Evolutionary conservation across 2,888 invertebrate species (phyloP), one percentile per base, ranked within the genome.

Genomic region (Hemicrepidius hirtus): DNA sequence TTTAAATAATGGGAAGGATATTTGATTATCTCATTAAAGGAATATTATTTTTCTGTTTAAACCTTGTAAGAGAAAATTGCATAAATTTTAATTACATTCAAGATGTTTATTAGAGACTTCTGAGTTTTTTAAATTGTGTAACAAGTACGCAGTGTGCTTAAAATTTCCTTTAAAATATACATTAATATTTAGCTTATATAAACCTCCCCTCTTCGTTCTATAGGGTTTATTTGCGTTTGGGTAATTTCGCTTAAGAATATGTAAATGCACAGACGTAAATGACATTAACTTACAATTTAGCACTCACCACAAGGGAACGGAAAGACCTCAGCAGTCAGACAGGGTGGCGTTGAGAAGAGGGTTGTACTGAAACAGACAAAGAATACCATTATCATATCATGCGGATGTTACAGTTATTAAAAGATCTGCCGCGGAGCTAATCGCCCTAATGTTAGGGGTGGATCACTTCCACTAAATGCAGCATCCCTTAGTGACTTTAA

Each of bases 361-460:
- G 79, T 71, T 75, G 75, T 67, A 55, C 12, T 73, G 74, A 70
- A 75, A 80, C 78, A 80, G 79, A 78, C 76, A 82, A 79, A 81
- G 84, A 84, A 85, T 85, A 84, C 84, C 83, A 83, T 82, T 82
- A 82, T 83, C 83, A 83, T 81, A 83, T 84, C 83, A 84, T 84
- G 82, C 84, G 84, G 85, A 85, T 85, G 84, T 84, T 72, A 72
- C 82, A 82, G 84, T 85, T 86, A 86, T 86, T 86, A 86, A 85
- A 86, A 82, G 84, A 82, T 84, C 84, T 83, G 84, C 85, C 82
- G 83, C 82, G 81, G 77, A 80, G 78, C 85, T 85, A 85, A 85
- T 85, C 85, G 84, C 80, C 76, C 81, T 85, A 85, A 85, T 85
- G 85, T 80, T 80, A 81, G 82, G 85, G 85, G 85, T 81, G 84